Conservation (phyloP, 2,888 invertebrate genomes). For the Latrodectus elegans region DNA sequence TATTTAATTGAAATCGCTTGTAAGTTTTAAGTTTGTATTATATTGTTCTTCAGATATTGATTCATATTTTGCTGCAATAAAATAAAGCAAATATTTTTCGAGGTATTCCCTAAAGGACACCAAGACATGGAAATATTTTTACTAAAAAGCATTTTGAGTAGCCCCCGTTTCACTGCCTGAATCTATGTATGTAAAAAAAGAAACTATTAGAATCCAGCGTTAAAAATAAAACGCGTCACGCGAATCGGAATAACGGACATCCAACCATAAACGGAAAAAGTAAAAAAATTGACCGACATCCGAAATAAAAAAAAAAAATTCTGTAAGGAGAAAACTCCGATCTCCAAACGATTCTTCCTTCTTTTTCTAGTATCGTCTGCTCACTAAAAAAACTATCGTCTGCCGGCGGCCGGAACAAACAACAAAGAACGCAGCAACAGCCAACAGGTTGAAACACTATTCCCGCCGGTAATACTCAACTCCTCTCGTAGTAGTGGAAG, state of each 20-base stretch:
- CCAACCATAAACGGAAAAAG: conserved; percentile 3
- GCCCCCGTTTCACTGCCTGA: background rate
- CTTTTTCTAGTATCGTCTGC: conserved; percentile 44
- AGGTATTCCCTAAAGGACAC: background rate
- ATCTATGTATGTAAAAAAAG: background rate
- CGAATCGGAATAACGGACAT: conserved; percentile 17
- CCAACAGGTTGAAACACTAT: conserved; percentile 67
- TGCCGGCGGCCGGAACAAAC: conserved; percentile 57
- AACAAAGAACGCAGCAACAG: conserved; percentile 57
- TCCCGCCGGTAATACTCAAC: conserved; percentile 67
- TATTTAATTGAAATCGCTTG: no score
- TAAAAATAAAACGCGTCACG: conserved; percentile 20
- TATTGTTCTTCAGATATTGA: no score
- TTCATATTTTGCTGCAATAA: no score
- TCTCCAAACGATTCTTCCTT: conserved; percentile 35
- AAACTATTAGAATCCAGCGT: background rate
- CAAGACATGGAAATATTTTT: no score
- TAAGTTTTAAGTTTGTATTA: no score
- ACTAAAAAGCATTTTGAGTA: background rate
- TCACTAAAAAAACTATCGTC: conserved; percentile 44
- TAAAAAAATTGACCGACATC: conserved; percentile 34
- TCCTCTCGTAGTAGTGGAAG: conserved; percentile 59
- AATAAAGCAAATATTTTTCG: no score
- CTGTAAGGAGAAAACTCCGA: conserved; percentile 33
- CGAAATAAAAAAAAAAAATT: conserved; percentile 33